Percentiles rank a stretch among this genome's conserved stretches.
Conservation (phyloP, 2,888 invertebrate genomes). For the Portevinia maculata region DNA sequence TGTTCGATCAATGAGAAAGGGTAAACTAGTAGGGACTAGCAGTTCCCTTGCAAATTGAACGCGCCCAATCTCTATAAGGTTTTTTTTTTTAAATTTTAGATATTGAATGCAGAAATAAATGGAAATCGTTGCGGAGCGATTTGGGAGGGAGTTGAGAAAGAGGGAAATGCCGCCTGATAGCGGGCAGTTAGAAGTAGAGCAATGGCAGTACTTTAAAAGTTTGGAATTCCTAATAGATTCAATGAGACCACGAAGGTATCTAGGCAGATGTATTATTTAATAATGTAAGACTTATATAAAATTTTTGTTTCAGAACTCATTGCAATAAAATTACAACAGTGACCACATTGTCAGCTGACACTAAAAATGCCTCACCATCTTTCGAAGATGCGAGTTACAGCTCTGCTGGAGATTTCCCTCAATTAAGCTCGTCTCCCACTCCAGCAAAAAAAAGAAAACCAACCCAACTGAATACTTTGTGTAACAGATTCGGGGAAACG, state of each 20-base stretch:
- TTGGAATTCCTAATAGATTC: slow-evolving; percentile 1
- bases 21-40: no score
- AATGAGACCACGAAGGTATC: slow-evolving; percentile 7
- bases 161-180: no score
- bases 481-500: background rate
- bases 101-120: no score
- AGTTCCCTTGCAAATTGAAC: no score
- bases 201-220: background rate
- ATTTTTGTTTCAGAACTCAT: slow-evolving; percentile 24
- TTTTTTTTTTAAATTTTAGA: no score
- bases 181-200: no score
- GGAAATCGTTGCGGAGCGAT: no score
- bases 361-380: background rate
- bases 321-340: slow-evolving; percentile 2
- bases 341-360: background rate
- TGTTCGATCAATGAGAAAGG: no score
- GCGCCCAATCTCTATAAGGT: no score
- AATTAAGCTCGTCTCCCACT: background rate
- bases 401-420: background rate
- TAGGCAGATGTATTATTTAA: no score
- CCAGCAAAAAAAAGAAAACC: background rate
- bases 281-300: no score
- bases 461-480: background rate
- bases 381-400: background rate
- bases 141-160: no score